Evolutionary conservation across 1,140 invertebrate genomes (phyloP), one percentile per base, ranked within the genome.

Genomic region (Leptinotarsa undecemlineata): DNA sequence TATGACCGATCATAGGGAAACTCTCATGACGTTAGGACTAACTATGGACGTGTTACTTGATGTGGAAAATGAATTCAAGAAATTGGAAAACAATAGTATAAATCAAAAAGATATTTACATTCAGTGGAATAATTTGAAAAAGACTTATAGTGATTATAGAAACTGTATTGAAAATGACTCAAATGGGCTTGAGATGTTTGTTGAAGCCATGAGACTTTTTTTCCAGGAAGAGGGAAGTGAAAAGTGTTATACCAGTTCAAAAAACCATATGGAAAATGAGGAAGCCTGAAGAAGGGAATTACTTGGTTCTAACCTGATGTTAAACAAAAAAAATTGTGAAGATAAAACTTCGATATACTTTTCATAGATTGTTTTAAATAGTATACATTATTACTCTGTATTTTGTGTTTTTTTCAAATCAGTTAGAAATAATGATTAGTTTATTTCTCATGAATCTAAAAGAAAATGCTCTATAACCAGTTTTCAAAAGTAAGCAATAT

Each of bases 101-200:
- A 64, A 64, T 64, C 63, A 64, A 33, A 64, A 21, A 64, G 63
- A 64, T 13, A 64, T 64, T 64, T 64, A 64, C 20, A 15, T 33
- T 64, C 63, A 64, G 63, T 64, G 63, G 63, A 64, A 64, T 21
- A 64, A 64, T 64, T 33, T 64, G 63, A 64, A 64, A 20, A 64
- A 64, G 20, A 20, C 26, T 15, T 64, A 64, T 64, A 23, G 20
- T 64, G 20, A 64, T 64, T 64, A 64, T 64, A 64, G 63, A 64
- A 21, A 64, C 15, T 64, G 17, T 21, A 33, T 21, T 26, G 17
- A 64, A 15, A 64, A 33, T 23, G 26, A 64, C 4, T 33, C 63
- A 20, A 21, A 64, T 26, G 20, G 20, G 14, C 20, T 64, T 5
- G n/a, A 20, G 17, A 23, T 64, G 26, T 64, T 64, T 33, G 20